Conservation (phyloP, 1,140 invertebrate species). For the Meloidogyne hapla region DNA sequence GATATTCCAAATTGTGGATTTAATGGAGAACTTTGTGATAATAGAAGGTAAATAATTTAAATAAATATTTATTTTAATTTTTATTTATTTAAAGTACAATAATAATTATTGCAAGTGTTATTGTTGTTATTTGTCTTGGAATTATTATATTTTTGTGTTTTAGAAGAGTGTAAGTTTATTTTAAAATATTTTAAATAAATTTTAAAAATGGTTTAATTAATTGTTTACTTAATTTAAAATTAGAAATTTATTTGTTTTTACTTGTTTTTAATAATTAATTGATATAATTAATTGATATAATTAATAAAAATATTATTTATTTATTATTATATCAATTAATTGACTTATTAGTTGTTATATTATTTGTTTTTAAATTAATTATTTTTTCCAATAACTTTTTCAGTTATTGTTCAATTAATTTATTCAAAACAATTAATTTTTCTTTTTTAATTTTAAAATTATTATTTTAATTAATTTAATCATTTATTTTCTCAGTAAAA, state of each 20-base stretch:
- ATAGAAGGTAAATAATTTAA: slow-evolving; percentile 38
- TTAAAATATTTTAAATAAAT: not conserved
- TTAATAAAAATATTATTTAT: too few species aligned
- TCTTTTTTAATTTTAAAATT: too few species aligned
- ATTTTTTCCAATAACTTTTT: too few species aligned
- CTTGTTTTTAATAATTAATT: too few species aligned
- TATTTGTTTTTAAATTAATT: too few species aligned
- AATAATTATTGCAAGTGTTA: slow-evolving; percentile 29
- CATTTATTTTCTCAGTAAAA: slow-evolving; percentile 40
- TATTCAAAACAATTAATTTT: too few species aligned
- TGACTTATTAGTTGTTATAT: too few species aligned
- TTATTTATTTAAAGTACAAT: slow-evolving; percentile 19
- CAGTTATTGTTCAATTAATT: too few species aligned
- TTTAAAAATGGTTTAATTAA: slow-evolving; percentile 13
- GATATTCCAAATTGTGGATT: slow-evolving; percentile 47
- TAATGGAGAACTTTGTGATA: slow-evolving; percentile 51
- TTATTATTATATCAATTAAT: too few species aligned
- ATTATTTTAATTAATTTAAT: not conserved
- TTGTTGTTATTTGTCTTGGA: slow-evolving; percentile 41
- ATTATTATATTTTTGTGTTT: slow-evolving; percentile 52
- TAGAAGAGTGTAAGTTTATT: slow-evolving; percentile 47
- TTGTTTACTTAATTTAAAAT: not conserved
- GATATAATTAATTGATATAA: too few species aligned
- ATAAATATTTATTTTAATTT: not conserved
- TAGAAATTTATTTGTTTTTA: too few species aligned